Evolutionary conservation across 2,113 vertebrate species (phyloP).

Genomic region (Nestor notabilis): DNA sequence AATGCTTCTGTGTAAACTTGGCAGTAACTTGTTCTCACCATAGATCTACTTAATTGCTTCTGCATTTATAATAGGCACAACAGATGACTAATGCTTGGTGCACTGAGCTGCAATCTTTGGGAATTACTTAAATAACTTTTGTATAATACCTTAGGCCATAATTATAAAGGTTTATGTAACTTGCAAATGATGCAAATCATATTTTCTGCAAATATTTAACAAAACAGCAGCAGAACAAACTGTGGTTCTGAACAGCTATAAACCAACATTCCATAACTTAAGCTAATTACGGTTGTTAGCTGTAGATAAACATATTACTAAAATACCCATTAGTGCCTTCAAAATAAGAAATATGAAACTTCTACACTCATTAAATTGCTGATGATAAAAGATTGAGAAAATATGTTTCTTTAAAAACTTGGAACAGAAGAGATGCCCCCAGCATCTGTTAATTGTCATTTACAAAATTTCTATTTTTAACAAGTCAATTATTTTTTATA

Average conservation of each 20-base stretch:
- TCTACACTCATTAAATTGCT: slow-evolving; percentile 25
- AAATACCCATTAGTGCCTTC: slow-evolving; percentile 50
- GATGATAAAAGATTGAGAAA: slow-evolving; percentile 22
- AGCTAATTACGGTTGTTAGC: slow-evolving; percentile 69
- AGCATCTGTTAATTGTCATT: slow-evolving; percentile 20
- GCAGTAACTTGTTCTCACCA: slow-evolving; percentile 52
- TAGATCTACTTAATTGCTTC: slow-evolving; percentile 68
- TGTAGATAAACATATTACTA: slow-evolving; percentile 65
- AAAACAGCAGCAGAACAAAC: slow-evolving; percentile 61
- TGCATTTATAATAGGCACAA: slow-evolving; percentile 66
- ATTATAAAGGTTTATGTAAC: slow-evolving; percentile 75
- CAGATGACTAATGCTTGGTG: slow-evolving; percentile 71
- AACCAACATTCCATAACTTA: slow-evolving; percentile 58
- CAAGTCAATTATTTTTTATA: not conserved
- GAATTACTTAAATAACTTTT: slow-evolving; percentile 77
- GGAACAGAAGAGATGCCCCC: slow-evolving; percentile 1
- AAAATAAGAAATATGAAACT: slow-evolving; percentile 37
- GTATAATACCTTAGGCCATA: slow-evolving; percentile 72
- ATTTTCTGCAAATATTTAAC: slow-evolving; percentile 75
- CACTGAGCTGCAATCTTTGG: slow-evolving; percentile 46
- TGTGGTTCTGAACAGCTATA: slow-evolving; percentile 39
- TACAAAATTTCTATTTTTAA: slow-evolving; percentile 17
- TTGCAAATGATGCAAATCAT: slow-evolving; percentile 71
- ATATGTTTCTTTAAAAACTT: slow-evolving; percentile 34
- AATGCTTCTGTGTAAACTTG: slow-evolving; percentile 21